These are phyloP conservation scores for Hyaena hyaena DNA, from an alignment of 2,113 vertebrate genomes.

Conservation along the genomic window DNA sequence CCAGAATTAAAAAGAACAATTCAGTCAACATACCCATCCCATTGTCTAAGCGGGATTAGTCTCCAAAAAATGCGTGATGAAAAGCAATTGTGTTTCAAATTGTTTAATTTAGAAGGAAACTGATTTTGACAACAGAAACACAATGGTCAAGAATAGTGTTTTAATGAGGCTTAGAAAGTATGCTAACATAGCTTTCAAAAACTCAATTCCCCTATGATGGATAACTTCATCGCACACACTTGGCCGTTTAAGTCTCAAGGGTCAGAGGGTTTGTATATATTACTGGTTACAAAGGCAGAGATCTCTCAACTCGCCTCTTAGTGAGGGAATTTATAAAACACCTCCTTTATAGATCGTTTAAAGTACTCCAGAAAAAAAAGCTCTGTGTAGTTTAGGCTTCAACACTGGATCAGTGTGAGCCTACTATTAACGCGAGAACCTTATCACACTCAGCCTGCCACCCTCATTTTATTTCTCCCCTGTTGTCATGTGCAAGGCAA, in stretches of 20 bases:
- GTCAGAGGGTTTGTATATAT: conserved; percentile 76
- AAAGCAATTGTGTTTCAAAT: conserved; percentile 59
- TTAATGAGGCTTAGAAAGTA: conserved; percentile 73
- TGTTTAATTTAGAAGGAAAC: conserved; percentile 72
- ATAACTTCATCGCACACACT: conserved; percentile 76
- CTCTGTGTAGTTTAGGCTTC: background rate
- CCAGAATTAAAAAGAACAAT: background rate
- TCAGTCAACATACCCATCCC: background rate
- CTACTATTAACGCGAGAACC: background rate
- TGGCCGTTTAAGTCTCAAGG: conserved; percentile 78
- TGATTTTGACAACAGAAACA: conserved; percentile 60
- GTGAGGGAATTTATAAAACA: conserved; percentile 62
- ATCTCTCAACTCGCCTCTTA: conserved; percentile 73
- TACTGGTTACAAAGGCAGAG: conserved; percentile 75
- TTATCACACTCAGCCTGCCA: background rate
- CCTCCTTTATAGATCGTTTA: background rate
- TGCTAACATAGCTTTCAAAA: conserved; percentile 60
- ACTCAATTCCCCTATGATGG: conserved; percentile 74
- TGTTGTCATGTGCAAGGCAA: background rate
- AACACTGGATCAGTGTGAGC: background rate
- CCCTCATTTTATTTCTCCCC: background rate
- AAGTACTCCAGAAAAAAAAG: background rate
- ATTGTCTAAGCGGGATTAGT: background rate
- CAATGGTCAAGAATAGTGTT: conserved; percentile 47
- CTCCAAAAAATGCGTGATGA: conserved; percentile 51